Evolutionary conservation across 2,888 invertebrate genomes (phyloP).

Genomic region (Latrodectus elegans): DNA sequence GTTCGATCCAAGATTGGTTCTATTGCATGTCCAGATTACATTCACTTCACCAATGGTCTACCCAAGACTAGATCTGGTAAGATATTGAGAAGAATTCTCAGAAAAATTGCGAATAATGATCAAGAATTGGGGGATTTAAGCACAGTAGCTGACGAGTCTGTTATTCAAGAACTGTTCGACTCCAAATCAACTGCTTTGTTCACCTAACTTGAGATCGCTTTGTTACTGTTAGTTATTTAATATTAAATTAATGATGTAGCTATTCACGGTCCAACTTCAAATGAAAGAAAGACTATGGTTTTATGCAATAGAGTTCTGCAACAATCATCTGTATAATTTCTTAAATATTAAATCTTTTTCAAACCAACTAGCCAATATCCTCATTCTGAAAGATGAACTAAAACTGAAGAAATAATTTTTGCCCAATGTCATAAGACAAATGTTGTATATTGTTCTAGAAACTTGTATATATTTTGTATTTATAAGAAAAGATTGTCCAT

Average conservation of each 20-base stretch:
- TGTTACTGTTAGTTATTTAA: not conserved
- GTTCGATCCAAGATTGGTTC: constrained; percentile 95
- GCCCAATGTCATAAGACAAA: too few species aligned
- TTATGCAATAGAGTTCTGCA: too few species aligned
- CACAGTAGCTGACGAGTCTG: constrained; percentile 93
- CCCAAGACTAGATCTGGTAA: constrained; percentile 99
- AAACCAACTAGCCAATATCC: too few species aligned
- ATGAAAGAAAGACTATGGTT: not conserved
- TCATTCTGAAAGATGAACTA: too few species aligned
- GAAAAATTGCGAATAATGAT: constrained; percentile 94
- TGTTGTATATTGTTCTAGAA: too few species aligned
- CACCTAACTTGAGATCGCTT: not conserved
- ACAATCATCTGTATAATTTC: too few species aligned
- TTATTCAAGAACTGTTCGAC: constrained; percentile 85
- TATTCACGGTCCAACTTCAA: not conserved
- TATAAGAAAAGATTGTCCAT: too few species aligned
- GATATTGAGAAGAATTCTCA: constrained; percentile 95
- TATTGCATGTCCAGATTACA: constrained; percentile 94
- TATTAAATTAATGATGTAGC: not conserved
- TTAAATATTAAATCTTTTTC: too few species aligned
- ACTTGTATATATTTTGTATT: too few species aligned
- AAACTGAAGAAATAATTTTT: too few species aligned
- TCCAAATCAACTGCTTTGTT: constrained; percentile 40
- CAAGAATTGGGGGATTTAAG: constrained; percentile 92
- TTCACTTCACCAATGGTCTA: constrained; percentile 86